Evolutionary conservation across 2,888 invertebrate species (phyloP).

Genomic region (Zele albiditarsus): DNA sequence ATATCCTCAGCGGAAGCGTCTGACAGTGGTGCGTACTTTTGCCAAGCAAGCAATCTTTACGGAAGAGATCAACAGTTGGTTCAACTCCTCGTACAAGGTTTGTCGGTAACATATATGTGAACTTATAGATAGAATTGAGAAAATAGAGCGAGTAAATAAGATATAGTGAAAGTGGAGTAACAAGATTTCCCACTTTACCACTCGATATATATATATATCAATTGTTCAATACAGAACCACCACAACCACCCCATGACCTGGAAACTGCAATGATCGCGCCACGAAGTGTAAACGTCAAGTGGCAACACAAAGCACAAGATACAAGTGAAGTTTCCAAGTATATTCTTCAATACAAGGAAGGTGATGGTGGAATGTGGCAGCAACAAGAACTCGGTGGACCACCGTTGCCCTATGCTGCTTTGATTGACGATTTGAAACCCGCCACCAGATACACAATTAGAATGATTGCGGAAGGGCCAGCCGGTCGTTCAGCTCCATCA

Average conservation of each 20-base stretch:
- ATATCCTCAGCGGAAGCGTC: slow-evolving; percentile 80
- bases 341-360: slow-evolving; percentile 80
- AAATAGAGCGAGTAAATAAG: not conserved
- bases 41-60: slow-evolving; percentile 84
- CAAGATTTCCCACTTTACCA: slow-evolving; percentile 6
- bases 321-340: slow-evolving; percentile 82
- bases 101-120: slow-evolving; percentile 12
- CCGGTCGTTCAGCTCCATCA: slow-evolving; percentile 81
- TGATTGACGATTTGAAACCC: slow-evolving; percentile 81
- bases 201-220: not conserved
- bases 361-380: slow-evolving; percentile 74
- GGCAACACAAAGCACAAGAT: slow-evolving; percentile 82
- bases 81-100: slow-evolving; percentile 81
- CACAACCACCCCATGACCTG: slow-evolving; percentile 80
- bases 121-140: slow-evolving; percentile 1
- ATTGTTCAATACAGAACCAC: slow-evolving; percentile 76
- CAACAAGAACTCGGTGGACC: slow-evolving; percentile 79
- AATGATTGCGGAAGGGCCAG: slow-evolving; percentile 83
- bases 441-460: slow-evolving; percentile 82
- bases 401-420: slow-evolving; percentile 77
- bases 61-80: slow-evolving; percentile 83
- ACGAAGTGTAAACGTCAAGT: slow-evolving; percentile 83
- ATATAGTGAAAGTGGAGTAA: slow-evolving; percentile 1
- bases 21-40: slow-evolving; percentile 86
- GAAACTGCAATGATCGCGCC: slow-evolving; percentile 83